Percentiles rank a stretch among this genome's conserved stretches.
Evolutionary conservation across 1,140 invertebrate species (phyloP).

Genomic region (Lepidostoma basale): DNA sequence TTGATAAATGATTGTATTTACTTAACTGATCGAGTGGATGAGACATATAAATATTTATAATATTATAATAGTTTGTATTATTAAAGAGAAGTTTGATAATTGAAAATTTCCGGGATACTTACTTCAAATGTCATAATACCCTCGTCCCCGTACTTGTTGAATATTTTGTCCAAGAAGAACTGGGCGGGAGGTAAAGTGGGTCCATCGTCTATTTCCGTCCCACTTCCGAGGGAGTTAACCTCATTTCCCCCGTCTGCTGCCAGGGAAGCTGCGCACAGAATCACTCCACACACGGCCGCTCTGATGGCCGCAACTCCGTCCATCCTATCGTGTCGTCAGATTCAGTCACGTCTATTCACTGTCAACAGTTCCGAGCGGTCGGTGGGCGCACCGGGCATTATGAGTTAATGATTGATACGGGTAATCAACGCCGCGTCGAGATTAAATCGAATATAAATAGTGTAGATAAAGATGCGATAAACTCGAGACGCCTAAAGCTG

Average conservation of each 20-base stretch:
- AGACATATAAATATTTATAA: too few relatives aligned
- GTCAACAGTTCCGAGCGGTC: not conserved
- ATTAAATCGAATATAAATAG: not conserved
- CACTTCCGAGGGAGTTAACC: slow-evolving; percentile 41
- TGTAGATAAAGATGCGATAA: not conserved
- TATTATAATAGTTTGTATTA: too few relatives aligned
- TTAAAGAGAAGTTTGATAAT: not conserved
- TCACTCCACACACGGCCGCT: slow-evolving; percentile 49
- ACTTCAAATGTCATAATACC: slow-evolving; percentile 68
- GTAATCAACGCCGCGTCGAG: not conserved
- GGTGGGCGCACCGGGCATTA: not conserved
- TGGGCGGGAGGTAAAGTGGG: slow-evolving; percentile 50
- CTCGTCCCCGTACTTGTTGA: slow-evolving; percentile 66
- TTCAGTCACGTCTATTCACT: not conserved
- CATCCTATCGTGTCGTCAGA: not conserved
- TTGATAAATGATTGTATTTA: too few relatives aligned
- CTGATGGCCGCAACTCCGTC: slow-evolving; percentile 51
- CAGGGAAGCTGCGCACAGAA: slow-evolving; percentile 47
- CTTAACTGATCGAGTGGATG: too few relatives aligned
- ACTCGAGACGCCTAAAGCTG: not conserved
- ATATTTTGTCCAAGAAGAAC: slow-evolving; percentile 63
- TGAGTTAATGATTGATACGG: not conserved
- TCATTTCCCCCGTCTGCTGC: slow-evolving; percentile 36
- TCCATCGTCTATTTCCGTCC: slow-evolving; percentile 48
- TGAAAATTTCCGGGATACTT: slow-evolving; percentile 43